Evolutionary conservation across 2,797 vertebrate species (phyloP), one percentile per base, ranked within the genome.

Genomic region (Alexandromys oeconomus): DNA sequence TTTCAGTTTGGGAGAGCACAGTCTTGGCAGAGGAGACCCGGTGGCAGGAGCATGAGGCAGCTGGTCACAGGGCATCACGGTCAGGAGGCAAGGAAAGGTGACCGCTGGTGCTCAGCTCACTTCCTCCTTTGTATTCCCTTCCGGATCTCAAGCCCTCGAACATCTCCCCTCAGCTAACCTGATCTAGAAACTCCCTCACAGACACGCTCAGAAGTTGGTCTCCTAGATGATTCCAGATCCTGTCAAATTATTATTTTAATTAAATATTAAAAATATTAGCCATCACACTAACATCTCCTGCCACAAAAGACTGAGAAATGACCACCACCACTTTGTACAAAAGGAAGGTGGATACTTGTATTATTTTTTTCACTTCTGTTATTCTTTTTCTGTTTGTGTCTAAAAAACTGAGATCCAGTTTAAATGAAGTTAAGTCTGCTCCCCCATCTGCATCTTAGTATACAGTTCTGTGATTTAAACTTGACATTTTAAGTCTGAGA

Each of bases 1-100:
- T 69, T 69, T 13, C 67, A 69, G 17, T n/a, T 69, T 71, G 34
- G 1, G 34, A 71, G 67, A 19, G 34, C 2, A 37, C 67, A 37
- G 34, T n/a, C 67, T 71, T 37, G 34, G 34, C 67, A n/a, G 34
- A n/a, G 34, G 19, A n/a, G 34, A 14, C 7, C 0, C 1, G 0
- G 7, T 4, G 13, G 5, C 67, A 17, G 67, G 67, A 21, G 19
- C 31, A 54, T n/a, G 48, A 54, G 77, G 77, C 34, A 71, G 67
- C 67, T 78, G 46, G 14, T 78, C 31, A 2, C 29, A 34, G 4
- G 31, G 29, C 31, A 34, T 5, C 46, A 78, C 1, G 10, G 76
- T 78, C 6, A 21, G 46, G 76, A 78, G 29, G 8, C 76, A 76
- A 46, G 21, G 25, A 31, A 46, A 31, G 74, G 12, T 14, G 6